Evolutionary conservation across 2,888 invertebrate species (phyloP), one percentile per base, ranked within the genome.

Genomic region (Lamellibrachia columna): DNA sequence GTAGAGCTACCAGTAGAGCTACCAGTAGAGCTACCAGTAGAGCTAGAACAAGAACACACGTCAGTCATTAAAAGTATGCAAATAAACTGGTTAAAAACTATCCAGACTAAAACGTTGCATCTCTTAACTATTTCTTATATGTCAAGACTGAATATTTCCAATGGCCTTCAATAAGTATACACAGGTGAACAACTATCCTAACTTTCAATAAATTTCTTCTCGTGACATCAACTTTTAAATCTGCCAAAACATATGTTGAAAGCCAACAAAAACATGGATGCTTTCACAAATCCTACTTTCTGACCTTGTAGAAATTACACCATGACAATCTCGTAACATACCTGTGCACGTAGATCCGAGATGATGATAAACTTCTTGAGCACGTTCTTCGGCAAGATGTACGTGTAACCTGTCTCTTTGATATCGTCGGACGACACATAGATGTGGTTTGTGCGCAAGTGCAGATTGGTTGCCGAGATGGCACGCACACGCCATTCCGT

Each of bases 371-470:
- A 99, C 97, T 99, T 99, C 97, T 99, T 99, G 93, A 99, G 97
- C 93, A 99, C 98, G 96, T 99, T 99, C 97, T 99, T 99, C 7
- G 97, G 97, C 94, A 97, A 96, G 95, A 97, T 97, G 96, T 97
- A 97, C 0, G 99, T 99, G 97, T 99, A 99, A 4, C 99, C 99
- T 52, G 99, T 99, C 97, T 99, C 99, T 97, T 99, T 99, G 96
- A 99, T 99, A 96, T 99, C 99, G 96, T 99, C 99, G 0, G 99
- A 99, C 94, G 99, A 99, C 52, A 99, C 99, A 96, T 99, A 99
- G 95, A 99, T 99, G 96, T 99, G 99, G 97, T 99, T 99, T 0
- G 99, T 99, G 94, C 99, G 98, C 90, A 99, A 97, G 97, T 99
- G 99, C 52, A 99, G 97, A 97, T 99, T 99, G 0, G 99, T 99